Evolutionary conservation across 2,888 invertebrate genomes (phyloP).

Genomic region (Phaedon cochleariae): DNA sequence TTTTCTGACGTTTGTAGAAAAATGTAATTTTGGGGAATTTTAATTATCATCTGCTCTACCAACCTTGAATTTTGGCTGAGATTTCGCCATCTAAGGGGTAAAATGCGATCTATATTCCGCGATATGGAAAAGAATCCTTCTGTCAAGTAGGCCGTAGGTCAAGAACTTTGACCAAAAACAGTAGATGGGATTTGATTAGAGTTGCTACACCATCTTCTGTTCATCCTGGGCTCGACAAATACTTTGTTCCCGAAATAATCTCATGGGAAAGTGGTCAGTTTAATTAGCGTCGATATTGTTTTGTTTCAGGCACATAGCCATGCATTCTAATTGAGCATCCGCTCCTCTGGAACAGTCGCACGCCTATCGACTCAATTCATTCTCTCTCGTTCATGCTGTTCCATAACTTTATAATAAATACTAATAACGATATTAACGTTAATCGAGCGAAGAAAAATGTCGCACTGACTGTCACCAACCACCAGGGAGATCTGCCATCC

Average conservation of each 20-base stretch:
- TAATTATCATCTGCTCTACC: too few relatives aligned
- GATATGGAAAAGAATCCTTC: too few relatives aligned
- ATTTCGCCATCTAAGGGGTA: too few relatives aligned
- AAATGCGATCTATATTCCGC: too few relatives aligned
- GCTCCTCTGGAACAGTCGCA: constrained; percentile 48
- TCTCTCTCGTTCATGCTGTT: constrained; percentile 7
- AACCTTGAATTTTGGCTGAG: too few relatives aligned
- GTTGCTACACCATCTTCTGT: too few relatives aligned
- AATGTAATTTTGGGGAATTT: too few relatives aligned
- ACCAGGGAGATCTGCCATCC: constrained; percentile 21
- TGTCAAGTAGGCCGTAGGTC: too few relatives aligned
- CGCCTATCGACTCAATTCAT: constrained; percentile 44
- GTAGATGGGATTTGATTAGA: too few relatives aligned
- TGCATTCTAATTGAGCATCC: constrained; percentile 57
- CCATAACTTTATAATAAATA: constrained; percentile 33
- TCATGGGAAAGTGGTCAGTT: constrained; percentile 44
- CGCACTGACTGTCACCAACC: constrained; percentile 1
- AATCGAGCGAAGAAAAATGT: constrained; percentile 37
- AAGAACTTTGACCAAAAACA: too few relatives aligned
- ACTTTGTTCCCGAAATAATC: not conserved
- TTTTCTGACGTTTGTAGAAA: too few relatives aligned
- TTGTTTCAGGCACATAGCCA: constrained; percentile 34
- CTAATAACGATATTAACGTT: constrained; percentile 17
- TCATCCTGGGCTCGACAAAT: too few relatives aligned
- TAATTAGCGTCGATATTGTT: constrained; percentile 25